Base-by-base conservation (phyloP, 2,113 vertebrate species). In the Loxodonta africana region DNA sequence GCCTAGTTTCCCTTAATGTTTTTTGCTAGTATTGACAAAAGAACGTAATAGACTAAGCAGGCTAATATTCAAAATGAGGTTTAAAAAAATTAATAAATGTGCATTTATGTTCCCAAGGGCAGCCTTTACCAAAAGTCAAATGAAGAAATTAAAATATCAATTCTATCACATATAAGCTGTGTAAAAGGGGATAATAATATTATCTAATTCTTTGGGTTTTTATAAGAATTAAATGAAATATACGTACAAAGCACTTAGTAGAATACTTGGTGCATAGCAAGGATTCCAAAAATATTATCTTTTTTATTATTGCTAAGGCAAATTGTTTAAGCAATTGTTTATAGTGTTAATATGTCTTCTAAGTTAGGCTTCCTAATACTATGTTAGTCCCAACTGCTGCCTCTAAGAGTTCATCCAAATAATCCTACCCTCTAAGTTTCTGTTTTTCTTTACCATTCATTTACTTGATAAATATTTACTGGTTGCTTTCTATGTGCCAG, bases 1-100 rank as follows among this genome's bases (percentile, higher is more conserved):
- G 12, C 8, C 11, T 25, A 63, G 44, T 18, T 33, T 95, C 21
- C 41, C 83, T 96, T 74, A 93, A 95, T 86, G 3, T 53, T 96
- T 90, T 87, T 88, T 60, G 28, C 17, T 82, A 96, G 65, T 69
- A 92, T 5, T n/a, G 67, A 94, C 4, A 21, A 76, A 88, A 44
- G 26, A 1, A 0, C 1, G 30, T 30, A 41, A 71, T 2, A 87
- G 25, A 74, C 15, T 44, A 87, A 82, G 74, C 17, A 41, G 77
- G 41, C 77, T 5, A 95, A 1, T 37, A 46, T 5, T 63, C 28
- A 69, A 95, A 84, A 60, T 21, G 5, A 81, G 18, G n/a, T 44
- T 33, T 21, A 93, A 92, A 60, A n/a, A 57, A 83, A 91, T 17
- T 46, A 63, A 69, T 25, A 73, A 90, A 48, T 33, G 6, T n/a